phyloP scores from a whole-genome alignment of 2,888 invertebrate species.

The Apamea crenata region DNA sequence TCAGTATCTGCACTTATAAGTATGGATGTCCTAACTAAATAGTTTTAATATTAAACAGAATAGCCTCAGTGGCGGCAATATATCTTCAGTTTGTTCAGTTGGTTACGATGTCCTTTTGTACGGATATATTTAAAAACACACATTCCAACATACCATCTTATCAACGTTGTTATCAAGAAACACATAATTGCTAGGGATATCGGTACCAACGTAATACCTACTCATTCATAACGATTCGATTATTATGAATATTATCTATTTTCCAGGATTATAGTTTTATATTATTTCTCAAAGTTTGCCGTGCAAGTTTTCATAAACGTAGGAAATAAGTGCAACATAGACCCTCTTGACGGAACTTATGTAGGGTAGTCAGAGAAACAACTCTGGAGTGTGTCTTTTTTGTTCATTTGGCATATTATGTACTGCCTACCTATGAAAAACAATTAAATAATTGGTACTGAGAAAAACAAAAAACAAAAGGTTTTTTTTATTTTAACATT shows the following conservation, averaged over 20 bases:
- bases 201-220: neutral
- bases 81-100: constrained; percentile 52
- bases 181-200: constrained; percentile 4
- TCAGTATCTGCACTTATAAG: neutral
- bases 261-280: neutral
- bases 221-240: neutral
- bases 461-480: neutral
- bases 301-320: neutral
- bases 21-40: neutral
- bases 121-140: constrained; percentile 11
- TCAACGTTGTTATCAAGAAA: constrained; percentile 1
- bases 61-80: constrained; percentile 1
- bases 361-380: constrained; percentile 15
- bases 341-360: neutral
- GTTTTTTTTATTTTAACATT: neutral
- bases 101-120: constrained; percentile 31
- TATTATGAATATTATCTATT: neutral
- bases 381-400: neutral
- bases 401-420: neutral
- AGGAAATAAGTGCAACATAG: neutral
- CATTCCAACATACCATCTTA: neutral
- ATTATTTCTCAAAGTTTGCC: neutral
- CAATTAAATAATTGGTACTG: neutral
- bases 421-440: neutral
- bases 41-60: constrained; percentile 11